phyloP scores from a whole-genome alignment of 2,113 vertebrate genomes.

The Jaculus jaculus region DNA sequence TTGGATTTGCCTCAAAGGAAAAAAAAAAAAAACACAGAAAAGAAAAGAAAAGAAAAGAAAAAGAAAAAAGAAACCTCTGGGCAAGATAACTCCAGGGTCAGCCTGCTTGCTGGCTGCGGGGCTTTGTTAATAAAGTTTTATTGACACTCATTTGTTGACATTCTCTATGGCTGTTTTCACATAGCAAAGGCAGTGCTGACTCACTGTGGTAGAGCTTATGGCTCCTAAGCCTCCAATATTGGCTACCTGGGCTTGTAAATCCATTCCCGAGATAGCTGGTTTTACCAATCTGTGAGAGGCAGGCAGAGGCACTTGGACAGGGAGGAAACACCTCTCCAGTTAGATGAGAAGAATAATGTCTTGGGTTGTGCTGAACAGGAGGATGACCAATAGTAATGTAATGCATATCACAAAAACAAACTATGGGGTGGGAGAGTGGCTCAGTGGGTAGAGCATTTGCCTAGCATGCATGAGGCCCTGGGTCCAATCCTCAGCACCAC shows the following conservation, averaged over 20 bases:
- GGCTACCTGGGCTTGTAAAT: background rate
- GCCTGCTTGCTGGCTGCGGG: background rate
- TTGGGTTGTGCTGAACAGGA: background rate
- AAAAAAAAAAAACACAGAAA: background rate
- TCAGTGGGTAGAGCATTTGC: too few relatives aligned
- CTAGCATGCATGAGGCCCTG: too few relatives aligned
- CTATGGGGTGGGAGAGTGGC: too few relatives aligned
- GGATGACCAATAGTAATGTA: background rate
- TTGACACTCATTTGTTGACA: background rate
- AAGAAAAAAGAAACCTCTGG: background rate
- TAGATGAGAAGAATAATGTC: background rate
- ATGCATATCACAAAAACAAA: too few relatives aligned
- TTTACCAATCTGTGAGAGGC: background rate
- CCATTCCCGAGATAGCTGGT: background rate
- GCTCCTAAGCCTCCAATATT: background rate
- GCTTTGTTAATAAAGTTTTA: constrained; percentile 26
- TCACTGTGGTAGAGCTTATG: too few relatives aligned
- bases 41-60: too few relatives aligned
- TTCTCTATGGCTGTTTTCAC: background rate
- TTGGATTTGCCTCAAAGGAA: too few relatives aligned
- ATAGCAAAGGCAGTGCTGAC: background rate
- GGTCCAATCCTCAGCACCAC: too few relatives aligned
- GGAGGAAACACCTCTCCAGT: accelerated
- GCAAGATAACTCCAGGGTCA: background rate
- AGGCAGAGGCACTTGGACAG: background rate